These are phyloP conservation scores for Abramis brama DNA, from an alignment of 2,113 vertebrate genomes.

Conservation along the genomic window DNA sequence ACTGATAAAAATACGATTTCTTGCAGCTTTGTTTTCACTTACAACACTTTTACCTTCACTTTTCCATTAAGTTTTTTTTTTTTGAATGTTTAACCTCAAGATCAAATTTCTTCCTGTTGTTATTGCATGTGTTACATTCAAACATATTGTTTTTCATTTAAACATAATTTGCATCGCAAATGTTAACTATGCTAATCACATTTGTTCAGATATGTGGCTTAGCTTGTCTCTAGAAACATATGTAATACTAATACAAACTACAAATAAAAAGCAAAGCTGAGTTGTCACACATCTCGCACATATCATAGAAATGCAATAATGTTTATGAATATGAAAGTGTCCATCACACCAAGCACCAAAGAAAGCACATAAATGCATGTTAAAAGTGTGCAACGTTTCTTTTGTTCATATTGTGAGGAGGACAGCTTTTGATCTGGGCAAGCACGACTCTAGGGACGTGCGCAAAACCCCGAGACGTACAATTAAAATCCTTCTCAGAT, in stretches of 20 bases:
- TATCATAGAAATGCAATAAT: not conserved
- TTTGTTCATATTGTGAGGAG: constrained; percentile 20
- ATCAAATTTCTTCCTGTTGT: not conserved
- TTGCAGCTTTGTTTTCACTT: not conserved
- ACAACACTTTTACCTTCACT: not conserved
- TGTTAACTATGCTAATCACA: not conserved
- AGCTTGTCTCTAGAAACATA: not conserved
- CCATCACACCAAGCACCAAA: not conserved
- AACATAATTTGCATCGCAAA: not conserved
- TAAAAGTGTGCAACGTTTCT: not conserved
- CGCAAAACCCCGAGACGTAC: constrained; percentile 53
- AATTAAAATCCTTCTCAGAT: constrained; percentile 60
- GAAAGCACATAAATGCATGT: not conserved
- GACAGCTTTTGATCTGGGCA: constrained; percentile 41
- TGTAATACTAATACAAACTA: not conserved
- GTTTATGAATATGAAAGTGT: constrained; percentile 10
- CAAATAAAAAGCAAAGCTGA: not conserved
- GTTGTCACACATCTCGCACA: not conserved
- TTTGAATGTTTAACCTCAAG: not conserved
- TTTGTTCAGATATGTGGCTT: not conserved
- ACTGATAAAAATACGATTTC: not conserved
- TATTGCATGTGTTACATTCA: not conserved
- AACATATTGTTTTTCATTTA: not conserved
- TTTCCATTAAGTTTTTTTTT: not conserved
- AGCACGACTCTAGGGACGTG: constrained; percentile 46